Percentiles rank a stretch among this genome's conserved stretches.
Evolutionary conservation across 2,797 vertebrate genomes (phyloP).

Genomic region (Trachurus trachurus): DNA sequence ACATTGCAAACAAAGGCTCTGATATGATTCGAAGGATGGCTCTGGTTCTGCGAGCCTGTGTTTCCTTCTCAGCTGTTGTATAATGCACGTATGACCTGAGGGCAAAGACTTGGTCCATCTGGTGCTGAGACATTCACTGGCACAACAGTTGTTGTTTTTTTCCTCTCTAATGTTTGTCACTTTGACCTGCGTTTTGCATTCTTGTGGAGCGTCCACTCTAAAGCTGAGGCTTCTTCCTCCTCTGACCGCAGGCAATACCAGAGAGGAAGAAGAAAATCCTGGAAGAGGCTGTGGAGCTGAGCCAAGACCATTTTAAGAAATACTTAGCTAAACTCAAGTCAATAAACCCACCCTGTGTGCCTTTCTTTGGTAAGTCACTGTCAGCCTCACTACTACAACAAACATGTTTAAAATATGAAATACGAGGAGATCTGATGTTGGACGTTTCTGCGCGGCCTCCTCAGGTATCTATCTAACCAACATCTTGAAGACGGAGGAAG

Average conservation of each 20-base stretch:
- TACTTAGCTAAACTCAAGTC: slow-evolving; percentile 98
- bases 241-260: slow-evolving; percentile 78
- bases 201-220: not conserved
- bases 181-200: not conserved
- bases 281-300: slow-evolving; percentile 97
- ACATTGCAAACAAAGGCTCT: not conserved
- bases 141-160: not conserved
- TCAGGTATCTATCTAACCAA: slow-evolving; percentile 98
- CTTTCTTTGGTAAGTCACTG: slow-evolving; percentile 94
- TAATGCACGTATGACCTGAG: not conserved
- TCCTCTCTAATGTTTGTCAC: not conserved
- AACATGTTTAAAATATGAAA: not conserved
- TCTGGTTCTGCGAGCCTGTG: not conserved
- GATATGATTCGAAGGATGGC: not conserved
- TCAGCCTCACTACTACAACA: not conserved
- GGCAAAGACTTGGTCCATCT: not conserved
- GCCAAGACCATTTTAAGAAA: slow-evolving; percentile 99
- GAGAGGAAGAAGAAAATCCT: slow-evolving; percentile 95
- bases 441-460: not conserved
- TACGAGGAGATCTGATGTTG: not conserved
- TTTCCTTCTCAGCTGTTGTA: not conserved
- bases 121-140: not conserved
- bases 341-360: slow-evolving; percentile 99
- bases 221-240: not conserved
- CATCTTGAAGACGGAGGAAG: slow-evolving; percentile 99